Evolutionary conservation across 2,113 vertebrate species (phyloP), one percentile per base, ranked within the genome.

Genomic region (Gopherus evgoodei): DNA sequence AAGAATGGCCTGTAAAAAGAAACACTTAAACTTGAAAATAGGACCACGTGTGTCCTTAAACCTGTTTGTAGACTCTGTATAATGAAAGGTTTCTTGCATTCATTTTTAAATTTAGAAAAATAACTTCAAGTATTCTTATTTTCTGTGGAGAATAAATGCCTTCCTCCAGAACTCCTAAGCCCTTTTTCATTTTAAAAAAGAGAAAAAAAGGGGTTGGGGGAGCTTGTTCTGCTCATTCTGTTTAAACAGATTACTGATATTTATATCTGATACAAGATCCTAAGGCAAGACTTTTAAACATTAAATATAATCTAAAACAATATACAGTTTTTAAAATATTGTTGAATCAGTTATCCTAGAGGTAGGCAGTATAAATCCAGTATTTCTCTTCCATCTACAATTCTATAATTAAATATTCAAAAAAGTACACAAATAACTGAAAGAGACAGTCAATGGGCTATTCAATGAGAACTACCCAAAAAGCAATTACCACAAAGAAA

Each of bases 381-480:
- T 31, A 27, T 22, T 9, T 8, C 27, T 62, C 87, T 80, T 52
- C 53, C 11, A 10, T 11, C 72, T 12, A 65, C 38, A 56, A 0
- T 35, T 75, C 42, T 82, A 25, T 2, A 0, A 21, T 29, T 56
- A 14, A 21, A 72, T 62, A 29, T 42, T 38, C 54, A 65, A 47
- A 17, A 13, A 59, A 3, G 0, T 4, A 56, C 82, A 47, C 65
- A 81, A 69, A 6, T 35, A 84, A 84, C 3, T 22, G n/a, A 80
- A 83, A 83, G 5, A 54, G 42, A 35, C 62, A 38, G 53, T 35
- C 82, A 79, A n/a, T 35, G 52, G 19, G 38, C 42, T 56, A 79
- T 53, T 8, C 24, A 69, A 1, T 12, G 59, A 49, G 50, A 57
- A 22, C 29, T 78, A 25, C 17, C 38, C 19, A 54, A 31, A 54